Base-by-base conservation (phyloP, 1,140 invertebrate genomes). In the Drosophila arizonae region DNA sequence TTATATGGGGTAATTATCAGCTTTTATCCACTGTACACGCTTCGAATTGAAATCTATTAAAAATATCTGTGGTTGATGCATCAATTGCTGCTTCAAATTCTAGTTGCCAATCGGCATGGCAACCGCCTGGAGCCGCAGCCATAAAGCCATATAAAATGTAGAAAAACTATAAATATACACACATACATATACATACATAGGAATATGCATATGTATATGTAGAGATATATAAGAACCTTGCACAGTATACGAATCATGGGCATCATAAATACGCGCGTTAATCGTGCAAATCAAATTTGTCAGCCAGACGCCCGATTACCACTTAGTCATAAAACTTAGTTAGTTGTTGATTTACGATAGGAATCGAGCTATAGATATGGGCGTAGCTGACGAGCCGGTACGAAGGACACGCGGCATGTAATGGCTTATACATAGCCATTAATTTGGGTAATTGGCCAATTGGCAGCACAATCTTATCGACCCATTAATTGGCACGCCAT, bases 401-500 rank as follows among this genome's bases (percentile, higher is more conserved):
- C 26, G 26, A 28, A 28, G 9, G 9, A 39, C 36, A 39, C 33
- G 8, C 43, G 13, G 15, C 50, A 36, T 66, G 63, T 30, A 67
- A 54, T 50, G 57, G 26, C 10, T 6, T 28, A 63, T 73, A 57
- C 71, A 48, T 56, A 62, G 21, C 60, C 56, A 57, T 69, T 56
- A 73, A 66, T 72, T 50, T 72, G 62, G 39, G 10, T 66, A 66
- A 69, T 73, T 73, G 51, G n/a, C 17, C 45, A 56, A 67, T 58
- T 62, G 36, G 21, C 17, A 43, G 9, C 15, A 11, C 67, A 68
- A 69, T 73, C 71, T 73, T 69, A 73, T 73, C 71, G 57, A 43
- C 13, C 21, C 9, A 8, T 50, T 51, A 54, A 62, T 50, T 52
- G 58, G 9, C 43, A 43, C 15, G 11, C 15, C 30, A 36, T 39